Evolutionary conservation across 2,113 vertebrate species (phyloP).

Genomic region (Eulacestoma nigropectus): DNA sequence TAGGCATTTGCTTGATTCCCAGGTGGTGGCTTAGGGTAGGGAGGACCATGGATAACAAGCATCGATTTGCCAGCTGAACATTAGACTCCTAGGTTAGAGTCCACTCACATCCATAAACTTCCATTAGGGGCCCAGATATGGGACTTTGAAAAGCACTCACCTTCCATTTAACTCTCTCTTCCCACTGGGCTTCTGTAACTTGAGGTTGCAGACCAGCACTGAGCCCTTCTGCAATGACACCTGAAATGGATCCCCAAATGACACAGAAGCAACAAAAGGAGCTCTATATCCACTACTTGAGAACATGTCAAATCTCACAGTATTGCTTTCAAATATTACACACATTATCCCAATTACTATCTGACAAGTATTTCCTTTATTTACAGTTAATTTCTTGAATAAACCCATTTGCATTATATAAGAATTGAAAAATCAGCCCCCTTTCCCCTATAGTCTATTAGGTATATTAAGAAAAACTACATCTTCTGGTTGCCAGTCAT

Average conservation of each 20-base stretch:
- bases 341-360: background rate
- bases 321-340: background rate
- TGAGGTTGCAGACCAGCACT: background rate
- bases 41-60: background rate
- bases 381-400: background rate
- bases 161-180: background rate
- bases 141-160: background rate
- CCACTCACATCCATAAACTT: background rate
- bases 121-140: background rate
- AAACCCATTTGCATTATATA: background rate
- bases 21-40: background rate
- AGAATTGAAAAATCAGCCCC: background rate
- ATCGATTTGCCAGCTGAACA: background rate
- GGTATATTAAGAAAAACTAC: background rate
- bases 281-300: background rate
- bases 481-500: background rate
- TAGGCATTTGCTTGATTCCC: background rate
- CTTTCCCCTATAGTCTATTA: background rate
- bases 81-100: background rate
- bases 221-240: background rate
- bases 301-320: background rate
- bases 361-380: background rate
- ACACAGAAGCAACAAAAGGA: background rate
- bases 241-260: background rate
- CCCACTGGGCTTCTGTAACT: background rate